Conservation (phyloP, 2,797 vertebrate genomes). For the Notolabrus celidotus region DNA sequence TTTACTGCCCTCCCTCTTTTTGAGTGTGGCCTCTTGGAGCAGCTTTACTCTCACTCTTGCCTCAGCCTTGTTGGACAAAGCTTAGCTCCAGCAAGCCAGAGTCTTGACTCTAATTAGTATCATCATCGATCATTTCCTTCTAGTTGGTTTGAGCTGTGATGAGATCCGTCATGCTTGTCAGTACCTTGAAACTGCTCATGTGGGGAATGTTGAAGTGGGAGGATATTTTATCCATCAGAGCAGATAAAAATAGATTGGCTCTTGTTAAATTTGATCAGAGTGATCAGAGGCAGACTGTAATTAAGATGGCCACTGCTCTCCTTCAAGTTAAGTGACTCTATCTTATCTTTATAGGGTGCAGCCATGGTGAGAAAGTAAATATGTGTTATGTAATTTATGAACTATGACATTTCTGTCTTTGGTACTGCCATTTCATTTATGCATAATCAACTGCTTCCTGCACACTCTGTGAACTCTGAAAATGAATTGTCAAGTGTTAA, state of each 20-base stretch:
- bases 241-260: constrained; percentile 25
- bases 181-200: neutral
- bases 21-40: neutral
- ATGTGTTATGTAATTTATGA: constrained; percentile 22
- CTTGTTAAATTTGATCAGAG: constrained; percentile 43
- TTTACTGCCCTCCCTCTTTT: neutral
- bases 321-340: constrained; percentile 23
- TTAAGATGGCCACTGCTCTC: constrained; percentile 34
- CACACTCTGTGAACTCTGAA: constrained; percentile 6
- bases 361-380: constrained; percentile 26
- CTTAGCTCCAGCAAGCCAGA: neutral
- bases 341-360: constrained; percentile 26
- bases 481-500: constrained; percentile 51
- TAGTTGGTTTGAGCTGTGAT: constrained; percentile 10
- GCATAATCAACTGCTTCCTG: constrained; percentile 25
- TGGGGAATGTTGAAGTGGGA: neutral
- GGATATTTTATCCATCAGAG: constrained; percentile 25
- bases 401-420: neutral
- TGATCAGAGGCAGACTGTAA: constrained; percentile 27
- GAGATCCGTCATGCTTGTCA: neutral
- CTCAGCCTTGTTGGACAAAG: neutral
- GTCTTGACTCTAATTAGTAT: neutral
- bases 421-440: constrained; percentile 15
- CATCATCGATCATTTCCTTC: neutral
- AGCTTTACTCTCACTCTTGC: neutral